Conservation (phyloP, 2,113 vertebrate genomes). For the Clupea harengus region DNA sequence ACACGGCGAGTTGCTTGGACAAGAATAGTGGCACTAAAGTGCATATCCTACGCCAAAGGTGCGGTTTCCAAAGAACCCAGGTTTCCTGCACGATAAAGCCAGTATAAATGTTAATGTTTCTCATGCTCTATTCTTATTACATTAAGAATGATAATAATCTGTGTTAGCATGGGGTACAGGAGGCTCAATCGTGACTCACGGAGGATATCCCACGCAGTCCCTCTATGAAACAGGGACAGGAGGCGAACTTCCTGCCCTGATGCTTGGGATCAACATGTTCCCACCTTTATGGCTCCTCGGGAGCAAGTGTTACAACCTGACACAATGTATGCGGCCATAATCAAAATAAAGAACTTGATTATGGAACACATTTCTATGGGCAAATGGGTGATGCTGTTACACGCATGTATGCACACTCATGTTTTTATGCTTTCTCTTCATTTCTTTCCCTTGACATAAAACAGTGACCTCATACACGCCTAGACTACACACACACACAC, state of each 20-base stretch:
- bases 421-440: not conserved
- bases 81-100: constrained; percentile 26
- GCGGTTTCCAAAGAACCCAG: constrained; percentile 13
- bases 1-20: not conserved
- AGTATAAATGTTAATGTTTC: constrained; percentile 11
- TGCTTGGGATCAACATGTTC: constrained; percentile 19
- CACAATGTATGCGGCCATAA: not conserved
- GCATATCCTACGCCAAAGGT: constrained; percentile 23
- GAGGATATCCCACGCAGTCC: constrained; percentile 68
- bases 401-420: not conserved
- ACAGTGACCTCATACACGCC: not conserved
- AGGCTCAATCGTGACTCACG: constrained; percentile 54
- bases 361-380: not conserved
- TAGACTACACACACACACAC: not conserved
- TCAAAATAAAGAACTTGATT: not conserved
- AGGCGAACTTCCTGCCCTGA: constrained; percentile 46
- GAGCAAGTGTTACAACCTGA: not conserved
- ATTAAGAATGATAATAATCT: constrained; percentile 40
- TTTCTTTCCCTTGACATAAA: not conserved
- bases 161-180: constrained; percentile 26
- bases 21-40: not conserved
- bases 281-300: not conserved
- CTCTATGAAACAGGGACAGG: constrained; percentile 59
- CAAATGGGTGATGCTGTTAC: not conserved
- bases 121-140: constrained; percentile 16